Conservation (phyloP, 2,888 invertebrate species). For the Mimumesa dahlbomi region DNA sequence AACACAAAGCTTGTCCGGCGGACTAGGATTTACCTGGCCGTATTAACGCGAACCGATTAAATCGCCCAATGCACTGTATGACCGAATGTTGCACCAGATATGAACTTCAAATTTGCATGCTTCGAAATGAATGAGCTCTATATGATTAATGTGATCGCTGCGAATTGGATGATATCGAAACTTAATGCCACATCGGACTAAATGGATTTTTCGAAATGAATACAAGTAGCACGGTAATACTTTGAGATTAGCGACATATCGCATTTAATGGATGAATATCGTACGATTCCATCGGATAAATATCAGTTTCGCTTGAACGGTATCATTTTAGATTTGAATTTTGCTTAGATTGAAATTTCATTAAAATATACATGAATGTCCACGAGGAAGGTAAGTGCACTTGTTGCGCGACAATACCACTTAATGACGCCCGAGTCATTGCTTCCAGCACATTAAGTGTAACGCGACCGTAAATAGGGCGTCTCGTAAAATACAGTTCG, state of each 20-base stretch:
- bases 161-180: too few species aligned
- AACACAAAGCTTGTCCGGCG: slow-evolving; percentile 40
- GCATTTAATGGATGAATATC: too few species aligned
- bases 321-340: too few species aligned
- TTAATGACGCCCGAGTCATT: slow-evolving; percentile 44
- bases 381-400: slow-evolving; percentile 24
- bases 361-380: background rate
- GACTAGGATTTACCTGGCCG: slow-evolving; percentile 45
- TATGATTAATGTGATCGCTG: slow-evolving; percentile 7
- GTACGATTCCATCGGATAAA: too few species aligned
- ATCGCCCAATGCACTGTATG: slow-evolving; percentile 40
- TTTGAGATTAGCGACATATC: too few species aligned
- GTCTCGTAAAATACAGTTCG: slow-evolving; percentile 29
- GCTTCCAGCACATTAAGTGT: slow-evolving; percentile 32
- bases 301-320: too few species aligned
- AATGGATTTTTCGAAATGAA: too few species aligned
- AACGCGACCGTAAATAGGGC: slow-evolving; percentile 25
- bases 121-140: background rate
- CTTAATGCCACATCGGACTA: too few species aligned
- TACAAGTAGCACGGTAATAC: too few species aligned
- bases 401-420: slow-evolving; percentile 39
- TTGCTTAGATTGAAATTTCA: background rate
- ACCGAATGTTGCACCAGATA: slow-evolving; percentile 31
- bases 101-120: slow-evolving; percentile 55
- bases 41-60: slow-evolving; percentile 55